Evolutionary conservation across 2,888 invertebrate species (phyloP), one percentile per base, ranked within the genome.

Genomic region (Antitype chi): DNA sequence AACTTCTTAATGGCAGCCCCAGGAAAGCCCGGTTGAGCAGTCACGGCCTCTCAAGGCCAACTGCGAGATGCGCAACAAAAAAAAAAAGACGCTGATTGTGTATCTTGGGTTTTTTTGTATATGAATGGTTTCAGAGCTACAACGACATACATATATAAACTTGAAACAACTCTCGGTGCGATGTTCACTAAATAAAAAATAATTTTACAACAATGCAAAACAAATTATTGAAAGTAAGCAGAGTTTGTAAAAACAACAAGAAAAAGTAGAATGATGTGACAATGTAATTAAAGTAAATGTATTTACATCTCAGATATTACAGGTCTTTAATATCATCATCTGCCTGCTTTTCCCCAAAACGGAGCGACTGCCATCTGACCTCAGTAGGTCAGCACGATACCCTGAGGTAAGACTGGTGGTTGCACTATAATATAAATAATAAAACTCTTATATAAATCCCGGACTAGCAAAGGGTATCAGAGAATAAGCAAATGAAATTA

Each of bases 181-280:
- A 2, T 53, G 60, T 80, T 68, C 53, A 68, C 68, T 71, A 63
- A 70, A 83, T 71, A 68, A 71, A 78, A 68, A 60, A 0, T 32
- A 59, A 63, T 20, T 53, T 32, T 2, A 69, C 9, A 47, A 53
- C 52, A 70, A 53, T 60, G n/a, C 49, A 57, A 64, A 76, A 11
- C 7, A 72, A 55, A 60, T 52, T 70, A 77, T 67, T 62, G 83
- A 38, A 63, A 77, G 70, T 77, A 77, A 82, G 78, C 80, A 70
- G 80, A 79, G 81, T 78, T 53, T 20, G n/a, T 20, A 9, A 43
- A 32, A 67, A 28, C 15, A 47, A 60, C 28, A 38, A 43, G 6
- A 38, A 70, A 15, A 28, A 17, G 9, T 17, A 38, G 6, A 38
- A 38, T 28, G 7, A n/a, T 20, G 1, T 9, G 23, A 28, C 23